Conservation (phyloP, 2,888 invertebrate genomes). For the Mythimna albipuncta region DNA sequence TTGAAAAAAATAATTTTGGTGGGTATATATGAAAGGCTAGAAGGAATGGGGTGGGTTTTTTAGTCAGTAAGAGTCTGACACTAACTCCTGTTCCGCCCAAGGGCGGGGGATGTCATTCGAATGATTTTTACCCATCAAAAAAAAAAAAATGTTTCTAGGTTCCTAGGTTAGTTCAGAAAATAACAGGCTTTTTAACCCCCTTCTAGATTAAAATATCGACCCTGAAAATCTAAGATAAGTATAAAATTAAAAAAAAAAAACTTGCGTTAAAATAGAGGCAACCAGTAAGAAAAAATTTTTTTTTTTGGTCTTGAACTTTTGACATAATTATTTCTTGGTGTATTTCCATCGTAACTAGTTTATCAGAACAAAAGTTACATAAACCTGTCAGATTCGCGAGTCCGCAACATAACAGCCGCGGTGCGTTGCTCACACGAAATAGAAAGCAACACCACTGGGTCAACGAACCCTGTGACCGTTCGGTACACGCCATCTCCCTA, state of each 20-base stretch:
- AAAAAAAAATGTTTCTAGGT: too few species aligned
- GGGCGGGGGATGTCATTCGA: too few species aligned
- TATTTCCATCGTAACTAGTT: slow-evolving; percentile 18
- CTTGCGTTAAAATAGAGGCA: background rate
- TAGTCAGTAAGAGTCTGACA: too few species aligned
- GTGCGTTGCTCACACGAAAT: slow-evolving; percentile 75
- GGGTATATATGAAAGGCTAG: too few species aligned
- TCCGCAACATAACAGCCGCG: slow-evolving; percentile 45
- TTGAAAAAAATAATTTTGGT: too few species aligned
- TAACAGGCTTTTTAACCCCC: too few species aligned
- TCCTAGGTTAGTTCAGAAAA: too few species aligned
- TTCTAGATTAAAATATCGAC: too few species aligned
- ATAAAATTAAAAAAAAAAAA: background rate
- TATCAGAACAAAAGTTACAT: slow-evolving; percentile 4
- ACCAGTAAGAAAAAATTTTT: background rate
- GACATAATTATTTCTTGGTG: slow-evolving; percentile 10
- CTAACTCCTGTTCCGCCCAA: too few species aligned
- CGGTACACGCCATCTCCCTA: slow-evolving; percentile 59
- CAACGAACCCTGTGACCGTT: slow-evolving; percentile 73
- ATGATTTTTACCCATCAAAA: too few species aligned
- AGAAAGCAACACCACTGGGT: slow-evolving; percentile 80
- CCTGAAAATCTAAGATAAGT: too few species aligned
- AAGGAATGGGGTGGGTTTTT: too few species aligned
- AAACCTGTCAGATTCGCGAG: slow-evolving; percentile 38
- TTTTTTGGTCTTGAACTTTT: slow-evolving; percentile 33